Percentiles rank a stretch among this genome's conserved stretches.
These are phyloP conservation scores for Myotis lucifugus DNA, from an alignment of 2,113 vertebrate genomes.

Conservation along the genomic window DNA sequence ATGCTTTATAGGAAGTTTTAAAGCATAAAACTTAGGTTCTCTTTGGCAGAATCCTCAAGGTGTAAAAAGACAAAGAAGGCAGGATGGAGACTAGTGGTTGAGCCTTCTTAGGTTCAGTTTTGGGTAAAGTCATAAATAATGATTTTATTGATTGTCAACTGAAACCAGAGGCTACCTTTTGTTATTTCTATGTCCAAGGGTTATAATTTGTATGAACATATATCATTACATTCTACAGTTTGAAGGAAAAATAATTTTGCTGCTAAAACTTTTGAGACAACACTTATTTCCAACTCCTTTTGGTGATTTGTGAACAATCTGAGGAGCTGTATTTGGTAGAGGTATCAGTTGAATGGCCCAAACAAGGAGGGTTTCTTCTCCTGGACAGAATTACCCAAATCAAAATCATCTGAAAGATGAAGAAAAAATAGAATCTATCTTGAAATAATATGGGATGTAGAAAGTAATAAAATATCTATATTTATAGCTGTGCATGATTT, in stretches of 20 bases:
- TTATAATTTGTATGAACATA: neutral
- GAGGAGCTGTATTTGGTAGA: too few species aligned
- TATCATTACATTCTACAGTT: neutral
- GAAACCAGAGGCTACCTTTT: neutral
- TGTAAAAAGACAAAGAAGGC: neutral
- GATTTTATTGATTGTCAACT: neutral
- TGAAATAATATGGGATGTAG: neutral
- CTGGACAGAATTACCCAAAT: neutral
- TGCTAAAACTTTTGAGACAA: neutral
- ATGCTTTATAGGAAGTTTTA: neutral
- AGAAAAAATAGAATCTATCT: neutral
- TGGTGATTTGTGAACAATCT: neutral
- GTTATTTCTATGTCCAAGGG: neutral
- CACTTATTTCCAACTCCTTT: neutral
- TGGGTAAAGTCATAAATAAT: neutral
- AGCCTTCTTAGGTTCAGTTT: neutral
- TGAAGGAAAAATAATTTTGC: neutral
- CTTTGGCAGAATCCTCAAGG: neutral
- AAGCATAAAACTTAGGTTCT: neutral
- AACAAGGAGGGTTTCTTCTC: neutral
- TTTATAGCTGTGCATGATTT: neutral
- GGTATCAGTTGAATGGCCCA: rapidly evolving
- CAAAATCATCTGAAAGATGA: neutral
- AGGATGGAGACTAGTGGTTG: neutral
- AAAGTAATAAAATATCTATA: neutral